Evolutionary conservation across 2,888 invertebrate species (phyloP).

Genomic region (Pyrrhopygopsis socrates): DNA sequence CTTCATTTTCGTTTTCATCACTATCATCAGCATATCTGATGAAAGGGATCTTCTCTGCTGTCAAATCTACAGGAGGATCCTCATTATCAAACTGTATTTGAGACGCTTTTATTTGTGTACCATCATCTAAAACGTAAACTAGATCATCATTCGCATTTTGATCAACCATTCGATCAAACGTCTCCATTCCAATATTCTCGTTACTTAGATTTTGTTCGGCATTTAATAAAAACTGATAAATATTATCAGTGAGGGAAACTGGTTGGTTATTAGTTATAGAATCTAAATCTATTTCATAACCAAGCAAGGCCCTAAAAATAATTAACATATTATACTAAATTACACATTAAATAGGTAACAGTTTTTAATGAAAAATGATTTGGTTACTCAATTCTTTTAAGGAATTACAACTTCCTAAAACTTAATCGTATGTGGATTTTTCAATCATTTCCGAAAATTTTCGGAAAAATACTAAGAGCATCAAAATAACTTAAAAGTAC

Average conservation of each 20-base stretch:
- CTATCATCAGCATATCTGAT: constrained; percentile 89
- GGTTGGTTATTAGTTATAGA: constrained; percentile 92
- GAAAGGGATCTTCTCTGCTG: constrained; percentile 92
- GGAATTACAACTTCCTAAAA: too few relatives aligned
- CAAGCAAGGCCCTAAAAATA: constrained; percentile 85
- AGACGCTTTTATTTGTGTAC: constrained; percentile 93
- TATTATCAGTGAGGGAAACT: constrained; percentile 91
- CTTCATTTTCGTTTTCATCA: constrained; percentile 87
- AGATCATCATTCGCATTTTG: constrained; percentile 88
- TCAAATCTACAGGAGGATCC: constrained; percentile 91
- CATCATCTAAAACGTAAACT: constrained; percentile 92
- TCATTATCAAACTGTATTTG: constrained; percentile 94
- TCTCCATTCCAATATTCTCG: constrained; percentile 83
- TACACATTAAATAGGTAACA: not conserved
- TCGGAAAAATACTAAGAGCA: too few relatives aligned
- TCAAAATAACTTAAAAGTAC: too few relatives aligned
- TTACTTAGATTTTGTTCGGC: constrained; percentile 88
- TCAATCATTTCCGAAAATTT: too few relatives aligned
- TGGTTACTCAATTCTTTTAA: too few relatives aligned
- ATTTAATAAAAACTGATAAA: constrained; percentile 92
- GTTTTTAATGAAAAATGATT: too few relatives aligned
- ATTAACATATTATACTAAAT: not conserved
- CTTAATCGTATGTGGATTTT: too few relatives aligned
- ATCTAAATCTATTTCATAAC: constrained; percentile 92
- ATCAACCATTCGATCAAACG: constrained; percentile 88